A percentile compares a stretch with the other conserved stretches of the same genome.
phyloP scores from a whole-genome alignment of 2,113 vertebrate genomes.

The Pseudorhombus dupliciocellatus region DNA sequence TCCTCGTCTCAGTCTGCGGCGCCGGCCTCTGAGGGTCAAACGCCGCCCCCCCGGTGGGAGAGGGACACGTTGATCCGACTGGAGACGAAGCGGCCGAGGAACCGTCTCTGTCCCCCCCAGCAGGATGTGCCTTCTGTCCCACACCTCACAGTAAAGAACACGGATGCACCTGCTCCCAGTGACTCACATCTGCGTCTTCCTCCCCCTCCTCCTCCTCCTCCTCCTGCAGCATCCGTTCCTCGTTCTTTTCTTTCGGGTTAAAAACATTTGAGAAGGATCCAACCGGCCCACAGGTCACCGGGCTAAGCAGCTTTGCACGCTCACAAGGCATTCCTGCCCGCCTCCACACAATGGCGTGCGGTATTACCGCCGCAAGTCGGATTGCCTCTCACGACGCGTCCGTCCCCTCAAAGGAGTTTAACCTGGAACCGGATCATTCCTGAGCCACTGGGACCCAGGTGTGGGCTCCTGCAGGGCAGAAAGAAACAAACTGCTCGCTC shows the following conservation, averaged over 20 bases:
- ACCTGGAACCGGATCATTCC: slow-evolving; percentile 11
- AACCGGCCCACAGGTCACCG: slow-evolving; percentile 39
- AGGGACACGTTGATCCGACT: not conserved
- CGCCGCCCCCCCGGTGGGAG: fast-evolving
- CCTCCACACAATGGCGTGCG: slow-evolving; percentile 32
- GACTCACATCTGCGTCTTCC: not conserved
- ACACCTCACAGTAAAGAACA: slow-evolving; percentile 41
- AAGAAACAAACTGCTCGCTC: not conserved
- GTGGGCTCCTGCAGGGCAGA: not conserved
- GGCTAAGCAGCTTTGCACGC: slow-evolving; percentile 41
- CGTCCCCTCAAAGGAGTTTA: slow-evolving; percentile 36
- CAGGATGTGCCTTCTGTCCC: slow-evolving; percentile 85
- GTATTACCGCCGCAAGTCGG: slow-evolving; percentile 45
- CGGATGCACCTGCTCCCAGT: too few relatives aligned
- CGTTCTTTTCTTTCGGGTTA: slow-evolving; percentile 6
- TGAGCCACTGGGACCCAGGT: not conserved
- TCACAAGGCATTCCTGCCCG: slow-evolving; percentile 51
- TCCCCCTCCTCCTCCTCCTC: slow-evolving; percentile 1
- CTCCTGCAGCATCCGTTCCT: slow-evolving; percentile 11
- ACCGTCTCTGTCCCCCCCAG: not conserved
- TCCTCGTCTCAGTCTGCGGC: slow-evolving; percentile 15
- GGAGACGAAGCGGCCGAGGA: not conserved
- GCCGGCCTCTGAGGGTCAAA: not conserved
- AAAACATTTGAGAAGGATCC: slow-evolving; percentile 38
- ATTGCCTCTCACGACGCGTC: slow-evolving; percentile 51